Evolutionary conservation across 2,888 invertebrate genomes (phyloP), one percentile per base, ranked within the genome.

Genomic region (Hirtodrosophila duncani): DNA sequence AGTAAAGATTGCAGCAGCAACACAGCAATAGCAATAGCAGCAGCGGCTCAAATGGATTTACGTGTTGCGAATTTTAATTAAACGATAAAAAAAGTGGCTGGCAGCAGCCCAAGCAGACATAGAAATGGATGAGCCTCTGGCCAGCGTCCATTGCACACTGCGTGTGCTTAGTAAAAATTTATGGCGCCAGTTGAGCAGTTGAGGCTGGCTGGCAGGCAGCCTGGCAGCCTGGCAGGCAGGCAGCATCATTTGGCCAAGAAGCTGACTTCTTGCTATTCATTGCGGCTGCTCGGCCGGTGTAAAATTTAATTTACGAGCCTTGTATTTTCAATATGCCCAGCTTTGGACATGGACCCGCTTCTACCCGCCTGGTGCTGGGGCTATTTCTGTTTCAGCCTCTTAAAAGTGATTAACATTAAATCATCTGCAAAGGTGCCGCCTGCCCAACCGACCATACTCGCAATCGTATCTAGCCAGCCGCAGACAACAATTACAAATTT

Each of bases 41-140:
- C 74, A 67, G 75, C 67, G 75, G 81, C 75, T 78, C 80, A 81
- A 81, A 81, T 79, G 82, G 74, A 81, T 74, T 74, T 82, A 80
- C 79, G 79, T 80, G 79, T 82, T 81, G 82, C 71, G 82, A 80
- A 80, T 80, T 80, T 80, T 80, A 80, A 80, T 80, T 80, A 80
- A 82, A 82, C 78, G 80, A 71, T 80, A 81, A 79, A 80, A 78
- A 77, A 67, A 43, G 50, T 18, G 24, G 16, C 10, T 21, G 59
- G 46, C 64, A 69, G 33, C 68, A 67, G 69, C 63, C 68, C 53
- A 43, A 50, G 36, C 51, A 49, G 48, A 33, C 48, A 21, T 48
- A 16, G 36, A 39, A 79, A 67, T 75, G 60, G 60, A 80, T 77
- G 80, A 67, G 64, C 67, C 79, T 51, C 50, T 31, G 39, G 38